Conservation (phyloP, 2,888 invertebrate species). For the Drosophila kokeensis region DNA sequence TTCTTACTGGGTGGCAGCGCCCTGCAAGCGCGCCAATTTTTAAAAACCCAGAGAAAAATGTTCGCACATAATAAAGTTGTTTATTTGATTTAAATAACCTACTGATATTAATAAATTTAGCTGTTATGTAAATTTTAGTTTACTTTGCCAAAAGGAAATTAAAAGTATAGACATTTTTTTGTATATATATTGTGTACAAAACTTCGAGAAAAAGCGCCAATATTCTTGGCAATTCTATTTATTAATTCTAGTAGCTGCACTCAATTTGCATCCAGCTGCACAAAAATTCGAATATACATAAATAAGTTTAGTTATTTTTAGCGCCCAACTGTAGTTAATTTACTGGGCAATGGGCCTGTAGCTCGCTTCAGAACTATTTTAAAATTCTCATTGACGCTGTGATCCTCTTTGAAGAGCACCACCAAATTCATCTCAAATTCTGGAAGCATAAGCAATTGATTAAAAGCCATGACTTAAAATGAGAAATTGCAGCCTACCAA, state of each 20-base stretch:
- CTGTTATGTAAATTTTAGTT: background rate
- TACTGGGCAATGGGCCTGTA: constrained; percentile 44
- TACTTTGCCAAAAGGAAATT: background rate
- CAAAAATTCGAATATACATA: background rate
- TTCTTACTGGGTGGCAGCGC: constrained; percentile 26
- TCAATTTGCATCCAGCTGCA: background rate
- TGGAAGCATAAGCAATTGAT: constrained; percentile 86
- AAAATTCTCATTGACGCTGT: constrained; percentile 97
- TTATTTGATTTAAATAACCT: background rate
- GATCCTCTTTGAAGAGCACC: constrained; percentile 96
- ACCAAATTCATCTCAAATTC: constrained; percentile 98
- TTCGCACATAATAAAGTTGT: background rate
- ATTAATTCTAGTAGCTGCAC: background rate
- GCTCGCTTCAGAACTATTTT: constrained; percentile 85
- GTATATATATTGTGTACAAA: background rate
- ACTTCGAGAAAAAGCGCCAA: background rate
- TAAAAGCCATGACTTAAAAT: background rate
- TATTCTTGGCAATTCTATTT: constrained; percentile 2
- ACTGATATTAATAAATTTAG: background rate
- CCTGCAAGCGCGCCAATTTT: background rate
- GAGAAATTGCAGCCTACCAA: constrained; percentile 87
- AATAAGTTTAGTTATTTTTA: constrained; percentile 23
- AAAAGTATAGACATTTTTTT: background rate
- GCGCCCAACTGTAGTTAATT: constrained; percentile 58
- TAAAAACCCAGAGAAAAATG: background rate